Evolutionary conservation across 1,140 invertebrate genomes (phyloP).

Genomic region (Trichomalopsis sarcophagae): DNA sequence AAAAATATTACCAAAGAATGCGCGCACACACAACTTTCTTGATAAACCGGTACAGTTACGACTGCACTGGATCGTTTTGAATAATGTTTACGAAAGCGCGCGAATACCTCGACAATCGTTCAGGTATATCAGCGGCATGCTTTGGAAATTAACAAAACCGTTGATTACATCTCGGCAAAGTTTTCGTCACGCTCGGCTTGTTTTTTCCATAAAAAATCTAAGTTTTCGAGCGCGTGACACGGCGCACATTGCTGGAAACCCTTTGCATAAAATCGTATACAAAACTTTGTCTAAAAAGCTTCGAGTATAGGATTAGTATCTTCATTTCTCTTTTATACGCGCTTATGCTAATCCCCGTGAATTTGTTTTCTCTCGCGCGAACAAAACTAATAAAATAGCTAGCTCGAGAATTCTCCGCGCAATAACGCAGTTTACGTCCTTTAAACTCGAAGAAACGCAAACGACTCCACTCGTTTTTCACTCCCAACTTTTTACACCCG

Average conservation of each 20-base stretch:
- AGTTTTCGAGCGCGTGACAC: background rate
- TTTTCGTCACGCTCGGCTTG: too few species aligned
- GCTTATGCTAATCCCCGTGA: background rate
- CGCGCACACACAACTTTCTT: background rate
- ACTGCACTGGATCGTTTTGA: background rate
- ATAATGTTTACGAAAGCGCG: background rate
- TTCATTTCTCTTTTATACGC: background rate
- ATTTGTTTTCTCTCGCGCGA: background rate
- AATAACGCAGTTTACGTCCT: too few species aligned
- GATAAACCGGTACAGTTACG: background rate
- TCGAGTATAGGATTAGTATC: background rate
- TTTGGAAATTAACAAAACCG: background rate
- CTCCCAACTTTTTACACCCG: too few species aligned
- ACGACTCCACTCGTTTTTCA: too few species aligned
- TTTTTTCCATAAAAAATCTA: too few species aligned
- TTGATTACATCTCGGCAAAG: too few species aligned
- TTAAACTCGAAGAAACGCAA: too few species aligned
- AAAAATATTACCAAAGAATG: too few species aligned
- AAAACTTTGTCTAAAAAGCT: background rate
- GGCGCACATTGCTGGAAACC: background rate
- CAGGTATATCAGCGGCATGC: background rate
- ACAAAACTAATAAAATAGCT: background rate
- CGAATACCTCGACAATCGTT: background rate
- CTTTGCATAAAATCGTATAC: too few species aligned
- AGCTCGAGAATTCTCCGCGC: too few species aligned